Evolutionary conservation across 64 coral and sea anemone genomes (phyloP).

Genomic region (Stichodactyla helianthus): DNA sequence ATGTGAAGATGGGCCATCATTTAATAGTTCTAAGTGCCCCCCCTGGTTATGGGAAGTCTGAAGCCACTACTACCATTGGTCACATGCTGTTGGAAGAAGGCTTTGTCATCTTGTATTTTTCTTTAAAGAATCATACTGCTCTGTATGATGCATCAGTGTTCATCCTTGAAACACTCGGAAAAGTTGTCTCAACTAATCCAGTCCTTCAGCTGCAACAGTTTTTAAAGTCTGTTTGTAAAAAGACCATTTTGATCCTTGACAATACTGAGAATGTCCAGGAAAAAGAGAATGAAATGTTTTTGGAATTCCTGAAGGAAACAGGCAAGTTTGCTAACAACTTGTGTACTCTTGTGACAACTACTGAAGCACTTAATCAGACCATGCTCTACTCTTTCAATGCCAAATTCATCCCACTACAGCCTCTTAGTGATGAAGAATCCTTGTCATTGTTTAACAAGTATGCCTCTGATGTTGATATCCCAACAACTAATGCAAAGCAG

Average conservation of each 20-base stretch:
- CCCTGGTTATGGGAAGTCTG: conserved; percentile 43
- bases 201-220: conserved; percentile 3
- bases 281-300: conserved; percentile 11
- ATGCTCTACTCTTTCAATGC: background rate
- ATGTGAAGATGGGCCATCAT: background rate
- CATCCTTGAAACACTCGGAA: conserved; percentile 11
- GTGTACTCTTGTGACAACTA: conserved; percentile 35
- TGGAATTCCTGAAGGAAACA: conserved; percentile 14
- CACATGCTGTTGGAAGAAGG: conserved; percentile 19
- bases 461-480: background rate
- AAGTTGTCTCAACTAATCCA: background rate
- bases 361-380: background rate
- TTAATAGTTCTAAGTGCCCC: conserved; percentile 19
- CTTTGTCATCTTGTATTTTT: conserved; percentile 30
- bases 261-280: conserved; percentile 58
- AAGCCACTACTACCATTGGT: background rate
- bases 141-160: conserved; percentile 10
- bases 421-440: conserved; percentile 8
- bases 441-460: conserved; percentile 2
- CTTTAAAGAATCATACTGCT: background rate
- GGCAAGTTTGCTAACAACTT: conserved; percentile 22
- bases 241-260: conserved; percentile 36
- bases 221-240: background rate
- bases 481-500: background rate
- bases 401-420: conserved; percentile 2